Conservation (phyloP, 2,888 invertebrate species). For the Polydrusus tereticollis region DNA sequence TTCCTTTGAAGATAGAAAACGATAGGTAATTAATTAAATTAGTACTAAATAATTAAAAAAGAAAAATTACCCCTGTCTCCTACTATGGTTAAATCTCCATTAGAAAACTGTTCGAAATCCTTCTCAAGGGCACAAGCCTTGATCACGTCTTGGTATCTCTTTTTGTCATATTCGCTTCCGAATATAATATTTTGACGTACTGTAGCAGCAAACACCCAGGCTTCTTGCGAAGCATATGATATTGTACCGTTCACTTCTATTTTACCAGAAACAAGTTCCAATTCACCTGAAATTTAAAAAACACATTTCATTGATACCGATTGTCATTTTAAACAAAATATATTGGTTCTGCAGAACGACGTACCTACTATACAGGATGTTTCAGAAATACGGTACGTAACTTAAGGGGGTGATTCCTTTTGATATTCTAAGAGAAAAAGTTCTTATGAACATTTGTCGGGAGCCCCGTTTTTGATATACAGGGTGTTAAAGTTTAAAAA, state of each 20-base stretch:
- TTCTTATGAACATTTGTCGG: no score
- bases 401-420: no score
- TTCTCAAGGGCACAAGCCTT: conserved; percentile 78
- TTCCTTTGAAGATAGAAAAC: no score
- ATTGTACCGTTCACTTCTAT: conserved; percentile 75
- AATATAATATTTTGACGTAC: conserved; percentile 90
- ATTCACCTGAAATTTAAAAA: conserved; percentile 68
- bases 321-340: no score
- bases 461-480: no score
- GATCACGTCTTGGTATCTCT: conserved; percentile 72
- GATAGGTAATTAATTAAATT: no score
- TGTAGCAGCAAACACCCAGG: conserved; percentile 86
- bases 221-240: conserved; percentile 86
- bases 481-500: no score
- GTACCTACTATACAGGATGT: no score
- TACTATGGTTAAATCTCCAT: conserved; percentile 81
- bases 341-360: no score
- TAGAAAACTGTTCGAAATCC: conserved; percentile 80
- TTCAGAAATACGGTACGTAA: no score
- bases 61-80: conserved; percentile 80
- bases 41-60: no score
- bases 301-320: neutral
- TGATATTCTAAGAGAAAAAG: no score
- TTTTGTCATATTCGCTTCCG: conserved; percentile 75
- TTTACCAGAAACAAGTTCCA: conserved; percentile 72